These are phyloP conservation scores for Rhopilema esculentum DNA, from an alignment of 30 jellyfish, hydroid and myxozoan species.

Conservation along the genomic window DNA sequence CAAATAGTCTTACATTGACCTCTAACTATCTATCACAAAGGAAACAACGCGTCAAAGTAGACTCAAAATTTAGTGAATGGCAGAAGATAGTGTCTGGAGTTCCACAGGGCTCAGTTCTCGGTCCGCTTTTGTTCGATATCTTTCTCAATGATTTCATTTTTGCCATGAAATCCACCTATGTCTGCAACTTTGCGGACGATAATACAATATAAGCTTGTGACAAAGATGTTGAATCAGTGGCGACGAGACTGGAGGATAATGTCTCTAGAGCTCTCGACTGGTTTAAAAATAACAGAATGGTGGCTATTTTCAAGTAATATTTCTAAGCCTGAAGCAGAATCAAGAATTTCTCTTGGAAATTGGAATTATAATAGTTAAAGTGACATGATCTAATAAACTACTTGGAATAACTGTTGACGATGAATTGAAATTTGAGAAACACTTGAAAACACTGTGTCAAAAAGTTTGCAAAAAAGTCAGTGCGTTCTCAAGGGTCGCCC, in stretches of 20 bases:
- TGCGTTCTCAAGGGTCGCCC: constrained; percentile 30
- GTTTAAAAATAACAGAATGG: constrained; percentile 13
- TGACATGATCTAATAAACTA: not conserved
- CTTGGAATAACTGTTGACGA: constrained; percentile 4
- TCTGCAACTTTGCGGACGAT: constrained; percentile 20
- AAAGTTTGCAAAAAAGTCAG: constrained; percentile 3
- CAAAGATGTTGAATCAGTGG: constrained; percentile 17
- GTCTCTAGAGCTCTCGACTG: not conserved
- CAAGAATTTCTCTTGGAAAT: constrained; percentile 12
- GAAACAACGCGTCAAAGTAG: constrained; percentile 10
- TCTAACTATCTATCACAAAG: not conserved
- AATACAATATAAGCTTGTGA: not conserved
- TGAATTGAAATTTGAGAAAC: constrained; percentile 8
- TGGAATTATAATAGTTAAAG: not conserved
- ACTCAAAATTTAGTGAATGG: not conserved
- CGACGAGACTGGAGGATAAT: constrained; percentile 1
- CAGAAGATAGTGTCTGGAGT: constrained; percentile 1
- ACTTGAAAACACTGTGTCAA: constrained; percentile 10
- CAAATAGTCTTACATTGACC: not conserved
- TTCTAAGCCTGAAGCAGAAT: constrained; percentile 11
- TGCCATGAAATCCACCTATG: not conserved
- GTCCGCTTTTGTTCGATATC: not conserved
- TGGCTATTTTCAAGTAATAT: constrained; percentile 3
- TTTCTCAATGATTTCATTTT: not conserved
- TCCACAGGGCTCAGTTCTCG: constrained; percentile 23